Evolutionary conservation across 1,140 invertebrate species (phyloP), one percentile per base, ranked within the genome.

Genomic region (Aphelinus certus): DNA sequence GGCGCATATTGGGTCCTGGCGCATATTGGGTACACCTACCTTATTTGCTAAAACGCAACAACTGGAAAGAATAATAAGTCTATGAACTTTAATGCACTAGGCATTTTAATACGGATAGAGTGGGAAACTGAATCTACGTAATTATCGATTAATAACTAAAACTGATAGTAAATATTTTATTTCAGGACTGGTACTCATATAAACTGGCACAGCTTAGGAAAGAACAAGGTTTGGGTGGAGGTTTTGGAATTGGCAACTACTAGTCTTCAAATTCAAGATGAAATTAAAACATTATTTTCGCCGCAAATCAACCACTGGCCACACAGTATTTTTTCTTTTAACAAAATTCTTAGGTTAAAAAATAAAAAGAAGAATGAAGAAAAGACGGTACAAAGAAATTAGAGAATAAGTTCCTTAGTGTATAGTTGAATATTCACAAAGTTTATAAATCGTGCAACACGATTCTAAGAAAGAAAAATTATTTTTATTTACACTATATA

Each of bases 201-300:
- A 81, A 88, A 77, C 73, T 90, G 72, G 86, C 88, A n/a, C 82
- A 86, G 4, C 88, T 88, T 86, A 85, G 88, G 80, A 85, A 88
- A 78, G 87, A 88, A 68, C 88, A 90, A 77, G 89, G 89, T 26
- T 81, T 90, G 46, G 88, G 86, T 3, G 83, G 87, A 73, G 84
- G 81, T 73, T 81, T 88, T 65, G 82, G 83, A 68, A 73, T 84
- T 69, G 74, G 76, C 47, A 77, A 77, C 71, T 80, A 76, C 56
- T 43, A 69, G n/a, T 46, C 43, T 58, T 2, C 0, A 62, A 61
- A 48, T 49, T 69, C 55, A 57, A 48, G 1, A 3, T 2, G 26
- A 61, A 10, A 45, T 26, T 26, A 26, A 26, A 26, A 26, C 26
- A 60, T 49, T 3, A 58, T 46, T 42, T 7, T 58, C 57, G 58